Conservation (phyloP, 2,888 invertebrate genomes). For the Oxycera nigricornis region DNA sequence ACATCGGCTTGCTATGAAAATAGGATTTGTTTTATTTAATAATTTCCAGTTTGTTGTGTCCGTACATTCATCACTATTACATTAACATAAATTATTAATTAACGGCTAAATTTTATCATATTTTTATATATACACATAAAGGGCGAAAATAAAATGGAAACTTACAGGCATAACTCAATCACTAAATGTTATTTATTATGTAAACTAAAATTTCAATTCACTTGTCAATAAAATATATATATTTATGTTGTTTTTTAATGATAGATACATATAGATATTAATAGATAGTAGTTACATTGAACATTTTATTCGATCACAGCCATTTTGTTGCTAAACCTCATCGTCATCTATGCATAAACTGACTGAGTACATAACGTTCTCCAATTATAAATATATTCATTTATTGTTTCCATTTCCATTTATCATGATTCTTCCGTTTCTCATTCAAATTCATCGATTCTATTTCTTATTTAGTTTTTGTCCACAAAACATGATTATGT, state of each 20-base stretch:
- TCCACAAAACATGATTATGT: neutral
- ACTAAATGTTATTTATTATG: neutral
- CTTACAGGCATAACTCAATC: neutral
- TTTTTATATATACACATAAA: conserved; percentile 4
- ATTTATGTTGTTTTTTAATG: conserved; percentile 15
- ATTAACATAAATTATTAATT: conserved; percentile 15
- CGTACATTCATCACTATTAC: neutral
- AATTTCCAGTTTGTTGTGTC: neutral
- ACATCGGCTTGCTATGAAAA: conserved; percentile 11
- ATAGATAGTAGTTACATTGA: neutral
- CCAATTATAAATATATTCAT: conserved; percentile 16
- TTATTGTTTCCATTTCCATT: neutral
- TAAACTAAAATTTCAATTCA: conserved; percentile 31
- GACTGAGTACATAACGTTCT: neutral
- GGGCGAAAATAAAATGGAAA: neutral
- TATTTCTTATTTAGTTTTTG: neutral
- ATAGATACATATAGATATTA: conserved; percentile 1
- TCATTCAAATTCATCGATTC: neutral
- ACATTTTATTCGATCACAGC: conserved; percentile 34
- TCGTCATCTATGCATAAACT: conserved; percentile 10
- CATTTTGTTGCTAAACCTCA: conserved; percentile 23
- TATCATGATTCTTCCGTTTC: neutral
- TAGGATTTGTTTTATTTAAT: conserved; percentile 23
- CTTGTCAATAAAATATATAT: conserved; percentile 32
- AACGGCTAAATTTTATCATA: neutral